Evolutionary conservation across 2,888 invertebrate species (phyloP).

Genomic region (Liposcelis brunnea): DNA sequence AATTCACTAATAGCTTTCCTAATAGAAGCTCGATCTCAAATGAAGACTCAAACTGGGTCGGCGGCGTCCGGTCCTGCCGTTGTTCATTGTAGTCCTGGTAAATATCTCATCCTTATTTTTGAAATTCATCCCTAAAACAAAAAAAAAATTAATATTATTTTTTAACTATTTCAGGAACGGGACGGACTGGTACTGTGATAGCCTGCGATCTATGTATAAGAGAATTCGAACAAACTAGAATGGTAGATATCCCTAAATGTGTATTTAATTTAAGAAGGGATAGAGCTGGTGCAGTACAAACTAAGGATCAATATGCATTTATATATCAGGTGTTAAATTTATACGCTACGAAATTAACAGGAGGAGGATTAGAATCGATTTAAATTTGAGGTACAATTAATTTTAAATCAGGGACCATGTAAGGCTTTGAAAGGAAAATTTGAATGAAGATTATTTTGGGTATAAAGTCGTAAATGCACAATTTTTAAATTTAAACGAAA

Average conservation of each 20-base stretch:
- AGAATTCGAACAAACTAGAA: conserved; percentile 63
- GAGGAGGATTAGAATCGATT: conserved; percentile 43
- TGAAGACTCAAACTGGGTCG: conserved; percentile 26
- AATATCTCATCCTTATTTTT: neutral
- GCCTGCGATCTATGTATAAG: conserved; percentile 76
- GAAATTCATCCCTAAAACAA: too few relatives aligned
- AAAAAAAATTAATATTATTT: too few relatives aligned
- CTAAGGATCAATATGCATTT: conserved; percentile 81
- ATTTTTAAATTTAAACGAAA: too few relatives aligned
- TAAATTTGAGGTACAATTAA: conserved; percentile 19
- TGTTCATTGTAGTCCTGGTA: conserved; percentile 62
- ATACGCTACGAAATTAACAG: conserved; percentile 70
- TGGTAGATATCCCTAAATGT: conserved; percentile 70
- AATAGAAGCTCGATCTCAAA: conserved; percentile 54
- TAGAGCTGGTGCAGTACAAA: conserved; percentile 76
- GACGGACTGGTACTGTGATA: conserved; percentile 70
- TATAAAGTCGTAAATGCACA: too few relatives aligned
- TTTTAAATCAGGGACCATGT: too few relatives aligned
- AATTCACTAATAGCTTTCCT: conserved; percentile 74
- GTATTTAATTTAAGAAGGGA: conserved; percentile 72
- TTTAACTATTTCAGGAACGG: conserved; percentile 59
- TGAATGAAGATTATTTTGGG: too few relatives aligned
- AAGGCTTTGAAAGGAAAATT: too few relatives aligned
- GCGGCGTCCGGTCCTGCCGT: conserved; percentile 49
- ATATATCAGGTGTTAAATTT: conserved; percentile 78